Percentiles rank a stretch among this genome's conserved stretches.
Conservation (phyloP, 1,140 invertebrate species). For the Piezodorus guildinii region DNA sequence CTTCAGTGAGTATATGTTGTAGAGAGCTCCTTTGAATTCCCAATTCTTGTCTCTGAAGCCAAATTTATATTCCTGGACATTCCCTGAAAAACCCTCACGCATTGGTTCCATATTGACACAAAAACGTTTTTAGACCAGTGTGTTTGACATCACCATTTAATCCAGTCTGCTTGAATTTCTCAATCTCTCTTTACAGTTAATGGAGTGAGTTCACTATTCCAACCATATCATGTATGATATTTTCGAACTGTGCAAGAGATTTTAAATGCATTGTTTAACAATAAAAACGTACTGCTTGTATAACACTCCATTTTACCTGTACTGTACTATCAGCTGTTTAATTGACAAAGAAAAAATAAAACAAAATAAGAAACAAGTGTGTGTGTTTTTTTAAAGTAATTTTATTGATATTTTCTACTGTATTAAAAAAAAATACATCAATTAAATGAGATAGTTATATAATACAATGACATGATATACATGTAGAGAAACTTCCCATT, state of each 20-base stretch:
- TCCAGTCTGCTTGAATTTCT: background rate
- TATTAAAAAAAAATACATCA: too few species aligned
- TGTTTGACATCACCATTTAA: background rate
- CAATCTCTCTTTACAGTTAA: too few species aligned
- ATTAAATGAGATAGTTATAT: too few species aligned
- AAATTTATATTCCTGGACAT: slow-evolving; percentile 5
- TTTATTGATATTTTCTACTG: too few species aligned
- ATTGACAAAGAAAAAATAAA: too few species aligned
- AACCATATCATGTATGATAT: background rate
- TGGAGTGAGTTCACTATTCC: background rate
- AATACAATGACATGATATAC: too few species aligned
- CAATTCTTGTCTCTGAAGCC: slow-evolving; percentile 1
- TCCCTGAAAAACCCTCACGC: background rate
- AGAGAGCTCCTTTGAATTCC: slow-evolving; percentile 11
- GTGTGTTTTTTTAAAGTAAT: too few species aligned
- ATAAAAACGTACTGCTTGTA: slow-evolving; percentile 26
- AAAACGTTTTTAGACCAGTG: background rate
- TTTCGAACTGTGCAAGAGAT: slow-evolving; percentile 1
- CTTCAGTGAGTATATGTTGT: slow-evolving; percentile 13
- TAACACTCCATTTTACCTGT: too few species aligned
- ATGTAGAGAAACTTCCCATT: too few species aligned
- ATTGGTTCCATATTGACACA: background rate
- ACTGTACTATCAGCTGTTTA: too few species aligned
- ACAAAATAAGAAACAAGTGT: too few species aligned
- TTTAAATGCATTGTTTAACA: slow-evolving; percentile 7